Evolutionary conservation across 2,797 vertebrate species (phyloP).

Genomic region (Brotogeris chrysoptera): DNA sequence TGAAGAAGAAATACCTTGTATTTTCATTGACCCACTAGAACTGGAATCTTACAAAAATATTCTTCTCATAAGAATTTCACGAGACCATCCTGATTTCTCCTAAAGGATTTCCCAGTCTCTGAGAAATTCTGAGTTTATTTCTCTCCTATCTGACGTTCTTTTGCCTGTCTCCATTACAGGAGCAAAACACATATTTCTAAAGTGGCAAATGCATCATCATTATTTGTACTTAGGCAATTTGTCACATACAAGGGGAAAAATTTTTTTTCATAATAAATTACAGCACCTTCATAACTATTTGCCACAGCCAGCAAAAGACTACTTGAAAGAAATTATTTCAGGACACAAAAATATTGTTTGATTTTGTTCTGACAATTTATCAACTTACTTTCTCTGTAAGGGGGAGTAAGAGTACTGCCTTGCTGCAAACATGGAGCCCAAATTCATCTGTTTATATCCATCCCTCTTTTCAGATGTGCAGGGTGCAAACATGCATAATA

Average conservation of each 20-base stretch:
- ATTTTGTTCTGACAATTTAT: neutral
- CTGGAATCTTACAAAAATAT: neutral
- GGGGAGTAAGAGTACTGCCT: neutral
- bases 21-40: neutral
- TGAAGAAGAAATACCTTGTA: neutral
- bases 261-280: neutral
- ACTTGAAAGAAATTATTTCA: neutral
- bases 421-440: neutral
- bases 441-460: neutral
- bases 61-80: neutral
- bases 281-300: neutral
- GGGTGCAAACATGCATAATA: slow-evolving; percentile 79
- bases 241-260: neutral
- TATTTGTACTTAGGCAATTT: neutral
- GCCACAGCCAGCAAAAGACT: neutral
- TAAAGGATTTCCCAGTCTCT: neutral
- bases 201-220: neutral
- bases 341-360: neutral
- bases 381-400: neutral
- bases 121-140: neutral
- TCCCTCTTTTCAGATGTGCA: slow-evolving; percentile 42
- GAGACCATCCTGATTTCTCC: neutral
- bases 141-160: neutral
- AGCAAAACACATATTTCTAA: neutral
- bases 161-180: neutral